phyloP scores from a whole-genome alignment of 1,140 invertebrate genomes.

The Aricia agestis region DNA sequence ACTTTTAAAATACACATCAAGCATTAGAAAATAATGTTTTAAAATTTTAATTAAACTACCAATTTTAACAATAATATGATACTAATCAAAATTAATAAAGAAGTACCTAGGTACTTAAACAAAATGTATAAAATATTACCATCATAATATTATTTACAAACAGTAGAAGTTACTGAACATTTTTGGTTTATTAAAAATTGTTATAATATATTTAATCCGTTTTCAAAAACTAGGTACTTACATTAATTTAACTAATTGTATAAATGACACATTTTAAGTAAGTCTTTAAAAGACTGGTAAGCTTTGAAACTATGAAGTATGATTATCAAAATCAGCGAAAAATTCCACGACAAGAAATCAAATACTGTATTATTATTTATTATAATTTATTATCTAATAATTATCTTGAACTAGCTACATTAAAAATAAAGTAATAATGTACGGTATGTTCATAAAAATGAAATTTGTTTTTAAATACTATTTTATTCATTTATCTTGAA shows the following conservation, averaged over 20 bases:
- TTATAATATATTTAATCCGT: neutral
- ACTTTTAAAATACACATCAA: slow-evolving; percentile 12
- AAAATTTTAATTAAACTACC: neutral
- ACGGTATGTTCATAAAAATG: no score
- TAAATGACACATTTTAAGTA: neutral
- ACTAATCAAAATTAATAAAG: neutral
- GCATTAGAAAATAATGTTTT: neutral
- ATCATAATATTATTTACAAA: neutral
- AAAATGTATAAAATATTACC: neutral
- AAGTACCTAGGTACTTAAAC: no score
- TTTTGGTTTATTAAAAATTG: neutral
- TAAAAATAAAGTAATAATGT: no score
- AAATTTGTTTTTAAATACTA: no score
- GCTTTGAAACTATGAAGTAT: no score
- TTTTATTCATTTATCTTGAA: neutral
- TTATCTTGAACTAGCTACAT: neutral
- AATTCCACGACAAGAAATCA: no score
- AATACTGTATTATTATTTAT: no score
- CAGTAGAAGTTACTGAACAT: neutral
- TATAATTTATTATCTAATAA: no score
- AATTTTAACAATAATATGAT: neutral
- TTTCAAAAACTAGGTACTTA: neutral
- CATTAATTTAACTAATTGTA: neutral
- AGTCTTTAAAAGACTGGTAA: neutral
- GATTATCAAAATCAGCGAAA: no score